These are phyloP conservation scores for Sylvia borin DNA, from an alignment of 2,797 vertebrate genomes.

Conservation along the genomic window DNA sequence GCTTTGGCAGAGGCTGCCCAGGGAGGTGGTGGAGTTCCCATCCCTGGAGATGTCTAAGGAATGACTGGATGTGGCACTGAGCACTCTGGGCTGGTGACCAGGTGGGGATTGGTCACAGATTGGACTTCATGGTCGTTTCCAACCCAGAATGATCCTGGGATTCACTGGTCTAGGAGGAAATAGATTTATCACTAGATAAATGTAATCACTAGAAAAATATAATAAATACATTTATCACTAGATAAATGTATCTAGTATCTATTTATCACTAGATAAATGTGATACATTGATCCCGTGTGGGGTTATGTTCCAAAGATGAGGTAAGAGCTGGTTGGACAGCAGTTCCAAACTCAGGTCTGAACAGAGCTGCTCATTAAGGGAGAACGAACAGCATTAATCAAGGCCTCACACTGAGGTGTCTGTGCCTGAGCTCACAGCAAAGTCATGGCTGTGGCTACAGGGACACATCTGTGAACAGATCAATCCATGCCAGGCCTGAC, in stretches of 20 bases:
- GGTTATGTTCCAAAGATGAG: neutral
- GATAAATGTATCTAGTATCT: too few species aligned
- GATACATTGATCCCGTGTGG: fast-evolving
- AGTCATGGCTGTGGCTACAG: neutral
- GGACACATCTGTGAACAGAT: neutral
- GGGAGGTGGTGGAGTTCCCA: fast-evolving
- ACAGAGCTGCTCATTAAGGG: fast-evolving
- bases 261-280: too few species aligned
- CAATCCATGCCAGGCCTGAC: fast-evolving
- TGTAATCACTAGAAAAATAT: too few species aligned
- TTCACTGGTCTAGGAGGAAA: neutral
- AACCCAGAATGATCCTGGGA: neutral
- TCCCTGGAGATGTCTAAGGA: neutral
- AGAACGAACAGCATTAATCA: neutral
- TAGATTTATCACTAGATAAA: too few species aligned
- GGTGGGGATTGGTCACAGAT: fast-evolving
- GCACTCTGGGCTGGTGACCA: neutral
- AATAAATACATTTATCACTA: too few species aligned
- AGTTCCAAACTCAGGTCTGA: neutral
- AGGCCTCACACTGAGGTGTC: fast-evolving
- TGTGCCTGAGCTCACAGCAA: neutral
- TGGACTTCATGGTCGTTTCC: neutral
- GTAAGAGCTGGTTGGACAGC: neutral
- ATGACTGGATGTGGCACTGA: fast-evolving
- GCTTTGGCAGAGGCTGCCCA: fast-evolving